These are phyloP conservation scores for Pongo pygmaeus DNA, from an alignment of 2,113 vertebrate genomes.

Conservation along the genomic window DNA sequence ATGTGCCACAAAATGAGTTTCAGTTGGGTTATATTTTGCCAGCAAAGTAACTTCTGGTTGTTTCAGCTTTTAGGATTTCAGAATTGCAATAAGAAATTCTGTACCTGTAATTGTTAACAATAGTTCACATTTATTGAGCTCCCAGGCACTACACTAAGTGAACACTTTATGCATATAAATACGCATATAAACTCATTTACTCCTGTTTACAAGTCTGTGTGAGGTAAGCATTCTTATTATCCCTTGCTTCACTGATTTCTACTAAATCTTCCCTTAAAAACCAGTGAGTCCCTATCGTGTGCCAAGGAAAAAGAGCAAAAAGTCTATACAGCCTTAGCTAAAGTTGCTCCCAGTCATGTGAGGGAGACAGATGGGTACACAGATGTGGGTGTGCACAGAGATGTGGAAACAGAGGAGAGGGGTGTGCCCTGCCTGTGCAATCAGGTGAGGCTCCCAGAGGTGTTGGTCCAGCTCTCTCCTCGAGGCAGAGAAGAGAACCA, in stretches of 20 bases:
- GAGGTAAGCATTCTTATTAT: neutral
- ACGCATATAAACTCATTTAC: neutral
- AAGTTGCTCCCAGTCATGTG: neutral
- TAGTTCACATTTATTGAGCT: neutral
- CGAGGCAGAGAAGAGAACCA: neutral
- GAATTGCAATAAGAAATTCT: constrained; percentile 3
- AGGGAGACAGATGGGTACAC: neutral
- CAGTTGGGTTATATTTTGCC: neutral
- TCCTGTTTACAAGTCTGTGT: neutral
- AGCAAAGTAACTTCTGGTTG: neutral
- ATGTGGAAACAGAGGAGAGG: neutral
- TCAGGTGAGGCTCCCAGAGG: neutral
- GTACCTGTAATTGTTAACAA: neutral
- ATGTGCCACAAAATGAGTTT: neutral
- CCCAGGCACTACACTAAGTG: neutral
- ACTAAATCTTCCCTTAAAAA: neutral
- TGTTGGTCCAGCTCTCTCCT: neutral
- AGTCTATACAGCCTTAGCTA: neutral
- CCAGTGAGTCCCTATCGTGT: neutral
- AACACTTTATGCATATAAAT: neutral
- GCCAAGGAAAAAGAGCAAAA: neutral
- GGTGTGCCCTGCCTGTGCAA: neutral
- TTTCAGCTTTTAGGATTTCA: constrained; percentile 12
- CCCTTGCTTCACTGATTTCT: neutral
- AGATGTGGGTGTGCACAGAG: neutral